Evolutionary conservation across 1,140 invertebrate species (phyloP).

Genomic region (Popillia japonica): DNA sequence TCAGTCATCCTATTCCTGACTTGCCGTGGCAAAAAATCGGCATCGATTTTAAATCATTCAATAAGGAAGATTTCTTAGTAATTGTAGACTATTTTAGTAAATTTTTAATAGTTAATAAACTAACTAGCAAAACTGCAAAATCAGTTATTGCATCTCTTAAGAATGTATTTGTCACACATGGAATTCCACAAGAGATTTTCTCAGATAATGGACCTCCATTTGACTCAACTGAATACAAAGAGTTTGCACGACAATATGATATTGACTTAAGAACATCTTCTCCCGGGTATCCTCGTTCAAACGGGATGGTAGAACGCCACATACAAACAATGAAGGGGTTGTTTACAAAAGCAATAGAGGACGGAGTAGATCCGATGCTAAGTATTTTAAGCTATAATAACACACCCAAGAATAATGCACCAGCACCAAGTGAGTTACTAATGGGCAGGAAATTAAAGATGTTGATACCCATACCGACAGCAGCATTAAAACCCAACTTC

Average conservation of each 20-base stretch:
- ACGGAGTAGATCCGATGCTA: neutral
- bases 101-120: too few relatives aligned
- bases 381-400: neutral
- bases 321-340: neutral
- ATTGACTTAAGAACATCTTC: constrained; percentile 18
- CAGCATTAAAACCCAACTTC: constrained; percentile 58
- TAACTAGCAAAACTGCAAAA: too few relatives aligned
- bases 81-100: constrained; percentile 43
- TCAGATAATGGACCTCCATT: constrained; percentile 36
- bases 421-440: constrained; percentile 38
- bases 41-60: constrained; percentile 36
- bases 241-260: constrained; percentile 25
- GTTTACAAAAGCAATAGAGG: neutral
- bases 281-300: constrained; percentile 19
- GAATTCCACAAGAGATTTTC: constrained; percentile 8
- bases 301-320: constrained; percentile 54
- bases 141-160: constrained; percentile 36
- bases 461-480: constrained; percentile 65
- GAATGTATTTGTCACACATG: constrained; percentile 21
- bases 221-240: constrained; percentile 23
- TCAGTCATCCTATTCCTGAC: constrained; percentile 34
- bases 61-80: constrained; percentile 30
- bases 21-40: constrained; percentile 42
- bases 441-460: constrained; percentile 39
- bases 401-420: constrained; percentile 59